These are phyloP conservation scores for Holcopasites calliopsidis DNA, from an alignment of 1,140 invertebrate genomes.

Conservation along the genomic window DNA sequence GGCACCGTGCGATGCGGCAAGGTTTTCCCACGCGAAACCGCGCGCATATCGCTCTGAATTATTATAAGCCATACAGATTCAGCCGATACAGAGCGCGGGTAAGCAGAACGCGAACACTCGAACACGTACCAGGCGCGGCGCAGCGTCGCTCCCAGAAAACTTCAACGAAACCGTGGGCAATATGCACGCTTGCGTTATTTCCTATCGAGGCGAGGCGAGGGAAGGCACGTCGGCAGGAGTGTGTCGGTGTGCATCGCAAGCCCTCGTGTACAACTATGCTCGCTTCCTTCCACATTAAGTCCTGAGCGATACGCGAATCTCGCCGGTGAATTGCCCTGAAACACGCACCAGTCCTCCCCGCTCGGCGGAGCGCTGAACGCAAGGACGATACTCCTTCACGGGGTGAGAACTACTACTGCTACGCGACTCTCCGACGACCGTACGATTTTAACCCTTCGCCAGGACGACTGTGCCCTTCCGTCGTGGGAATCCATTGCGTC, in stretches of 20 bases:
- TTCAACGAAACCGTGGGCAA: conserved; percentile 5
- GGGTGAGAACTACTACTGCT: conserved; percentile 35
- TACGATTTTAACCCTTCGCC: conserved; percentile 13
- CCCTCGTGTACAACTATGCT: conserved; percentile 58
- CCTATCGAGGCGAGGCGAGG: conserved; percentile 31
- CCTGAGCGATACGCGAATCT: conserved; percentile 69
- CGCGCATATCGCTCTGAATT: conserved; percentile 43
- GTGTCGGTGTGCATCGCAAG: conserved; percentile 49
- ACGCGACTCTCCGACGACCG: neutral
- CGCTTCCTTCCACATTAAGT: conserved; percentile 73
- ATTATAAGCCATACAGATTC: conserved; percentile 46
- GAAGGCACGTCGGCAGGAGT: conserved; percentile 36
- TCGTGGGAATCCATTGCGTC: neutral
- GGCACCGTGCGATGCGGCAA: conserved; percentile 13
- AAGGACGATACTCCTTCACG: conserved; percentile 6
- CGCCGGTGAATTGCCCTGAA: conserved; percentile 69
- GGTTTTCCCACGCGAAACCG: conserved; percentile 36
- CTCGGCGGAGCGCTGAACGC: neutral
- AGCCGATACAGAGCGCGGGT: conserved; percentile 25
- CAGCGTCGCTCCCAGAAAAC: conserved; percentile 43
- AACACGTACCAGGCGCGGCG: conserved; percentile 38
- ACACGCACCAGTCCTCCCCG: conserved; percentile 67
- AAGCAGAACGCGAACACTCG: conserved; percentile 43
- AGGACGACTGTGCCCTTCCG: neutral
- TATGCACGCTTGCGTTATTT: conserved; percentile 11